Evolutionary conservation across 2,888 invertebrate species (phyloP), one percentile per base, ranked within the genome.

Genomic region (Poecilus cupreus): DNA sequence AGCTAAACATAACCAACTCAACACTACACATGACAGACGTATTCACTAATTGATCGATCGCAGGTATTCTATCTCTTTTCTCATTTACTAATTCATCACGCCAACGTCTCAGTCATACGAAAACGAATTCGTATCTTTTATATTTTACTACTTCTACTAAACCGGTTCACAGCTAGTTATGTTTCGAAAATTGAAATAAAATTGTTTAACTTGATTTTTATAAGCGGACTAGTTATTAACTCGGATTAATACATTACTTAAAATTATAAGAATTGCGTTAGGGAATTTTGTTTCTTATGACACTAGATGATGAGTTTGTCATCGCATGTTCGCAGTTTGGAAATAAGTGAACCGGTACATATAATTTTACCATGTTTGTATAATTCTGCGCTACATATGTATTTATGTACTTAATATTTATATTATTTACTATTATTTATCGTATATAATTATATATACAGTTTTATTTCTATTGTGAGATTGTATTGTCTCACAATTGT

Each of bases 1-100:
- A 93, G 93, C 87, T 92, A 92, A 90, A 87, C 83, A 74, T 60
- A 49, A 37, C 18, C 11, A 22, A 54, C 13, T 54, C 54, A n/a
- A 22, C 13, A 60, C 16, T 18, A 18, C 5, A 18, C 18, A 49
- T 49, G 49, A 32, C 18, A 49, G 49, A 49, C 0, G 18, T 57
- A 57, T 11, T n/a, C 32, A 32, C 32, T 16, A 22, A 57, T 11
- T 8, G 24, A 60, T 26, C 60, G 32, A 68, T 68, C 64, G 64
- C 64, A 68, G 64, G 64, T 68, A 68, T 32, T 51, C 11, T 68
- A 37, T 37, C 22, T 68, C 51, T 51, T 18, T 18, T 18, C 43
- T 60, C 24, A 3, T 13, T 68, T 68, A 68, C 64, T 68, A 32
- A 24, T 37, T 68, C 64, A 68, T 68, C 64, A 68, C 64, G 60